Evolutionary conservation across 30 jellyfish, hydroid and myxozoan species (phyloP).

Genomic region (Pseudorhiza aurosa): DNA sequence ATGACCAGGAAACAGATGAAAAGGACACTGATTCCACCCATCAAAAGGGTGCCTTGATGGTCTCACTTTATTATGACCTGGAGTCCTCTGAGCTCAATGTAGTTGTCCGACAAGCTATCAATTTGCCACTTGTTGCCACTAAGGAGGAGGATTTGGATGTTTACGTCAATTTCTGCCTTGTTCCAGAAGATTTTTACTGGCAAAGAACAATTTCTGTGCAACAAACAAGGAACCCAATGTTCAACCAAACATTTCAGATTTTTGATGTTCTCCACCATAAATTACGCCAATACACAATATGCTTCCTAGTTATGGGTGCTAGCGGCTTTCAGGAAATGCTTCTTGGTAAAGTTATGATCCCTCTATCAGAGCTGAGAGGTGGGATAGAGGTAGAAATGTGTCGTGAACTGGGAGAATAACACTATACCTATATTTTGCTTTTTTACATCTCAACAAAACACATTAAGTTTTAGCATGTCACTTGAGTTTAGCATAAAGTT

Average conservation of each 20-base stretch:
- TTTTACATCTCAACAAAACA: neutral
- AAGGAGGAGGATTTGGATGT: conserved; percentile 63
- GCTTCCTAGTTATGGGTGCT: conserved; percentile 84
- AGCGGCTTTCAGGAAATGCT: conserved; percentile 67
- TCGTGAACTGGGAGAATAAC: conserved; percentile 54
- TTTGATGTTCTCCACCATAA: conserved; percentile 88
- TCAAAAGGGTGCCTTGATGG: conserved; percentile 60
- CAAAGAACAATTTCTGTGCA: conserved; percentile 70
- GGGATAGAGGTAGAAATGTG: conserved; percentile 76
- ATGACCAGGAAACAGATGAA: conserved; percentile 73
- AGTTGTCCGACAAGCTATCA: conserved; percentile 59
- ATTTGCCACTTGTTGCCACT: conserved; percentile 47
- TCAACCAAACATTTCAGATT: conserved; percentile 76
- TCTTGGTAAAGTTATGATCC: conserved; percentile 87
- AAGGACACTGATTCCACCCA: conserved; percentile 29
- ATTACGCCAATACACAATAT: conserved; percentile 85
- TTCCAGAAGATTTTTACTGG: conserved; percentile 97
- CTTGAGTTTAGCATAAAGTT: no score
- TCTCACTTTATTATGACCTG: conserved; percentile 68
- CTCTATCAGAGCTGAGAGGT: conserved; percentile 90
- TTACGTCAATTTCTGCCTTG: conserved; percentile 86
- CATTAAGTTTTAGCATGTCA: no score
- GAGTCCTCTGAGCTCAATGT: conserved; percentile 68
- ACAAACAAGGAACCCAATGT: conserved; percentile 73
- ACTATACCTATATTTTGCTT: no score